These are phyloP conservation scores for Oenanthe oenanthe DNA, from an alignment of 2,113 vertebrate genomes.

Conservation along the genomic window DNA sequence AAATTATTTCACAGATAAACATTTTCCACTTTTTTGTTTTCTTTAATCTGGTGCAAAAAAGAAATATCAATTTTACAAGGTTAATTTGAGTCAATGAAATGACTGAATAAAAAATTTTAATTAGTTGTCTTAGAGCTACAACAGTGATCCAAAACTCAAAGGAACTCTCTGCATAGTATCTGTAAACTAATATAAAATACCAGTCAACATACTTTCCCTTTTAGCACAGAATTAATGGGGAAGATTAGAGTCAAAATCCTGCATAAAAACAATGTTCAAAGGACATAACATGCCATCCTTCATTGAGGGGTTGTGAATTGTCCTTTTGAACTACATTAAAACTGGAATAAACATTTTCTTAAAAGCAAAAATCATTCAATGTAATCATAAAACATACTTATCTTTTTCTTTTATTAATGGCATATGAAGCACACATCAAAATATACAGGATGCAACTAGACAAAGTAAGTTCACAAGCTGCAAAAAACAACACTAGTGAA, in stretches of 20 bases:
- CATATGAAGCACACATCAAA: not conserved
- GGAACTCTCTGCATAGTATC: not conserved
- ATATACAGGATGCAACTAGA: not conserved
- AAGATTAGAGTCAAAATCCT: not conserved
- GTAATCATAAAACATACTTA: not conserved
- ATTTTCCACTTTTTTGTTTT: not conserved
- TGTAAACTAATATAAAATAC: not conserved
- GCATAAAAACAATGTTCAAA: not conserved
- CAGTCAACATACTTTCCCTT: not conserved
- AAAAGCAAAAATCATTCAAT: not conserved
- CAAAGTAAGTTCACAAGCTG: not conserved
- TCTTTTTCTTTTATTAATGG: not conserved
- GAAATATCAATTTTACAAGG: not conserved
- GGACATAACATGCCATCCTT: not conserved
- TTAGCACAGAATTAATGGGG: not conserved
- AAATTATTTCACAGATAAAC: conserved; percentile 13
- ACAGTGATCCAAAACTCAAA: not conserved
- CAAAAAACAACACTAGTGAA: not conserved
- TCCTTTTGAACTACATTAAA: not conserved
- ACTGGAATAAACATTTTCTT: not conserved
- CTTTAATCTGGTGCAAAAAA: conserved; percentile 8
- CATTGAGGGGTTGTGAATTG: not conserved
- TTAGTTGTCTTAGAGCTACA: not conserved
- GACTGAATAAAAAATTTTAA: conserved; percentile 19
- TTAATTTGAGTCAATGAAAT: conserved; percentile 37